Evolutionary conservation across 2,888 invertebrate species (phyloP).

Genomic region (Zelleria hepariella): DNA sequence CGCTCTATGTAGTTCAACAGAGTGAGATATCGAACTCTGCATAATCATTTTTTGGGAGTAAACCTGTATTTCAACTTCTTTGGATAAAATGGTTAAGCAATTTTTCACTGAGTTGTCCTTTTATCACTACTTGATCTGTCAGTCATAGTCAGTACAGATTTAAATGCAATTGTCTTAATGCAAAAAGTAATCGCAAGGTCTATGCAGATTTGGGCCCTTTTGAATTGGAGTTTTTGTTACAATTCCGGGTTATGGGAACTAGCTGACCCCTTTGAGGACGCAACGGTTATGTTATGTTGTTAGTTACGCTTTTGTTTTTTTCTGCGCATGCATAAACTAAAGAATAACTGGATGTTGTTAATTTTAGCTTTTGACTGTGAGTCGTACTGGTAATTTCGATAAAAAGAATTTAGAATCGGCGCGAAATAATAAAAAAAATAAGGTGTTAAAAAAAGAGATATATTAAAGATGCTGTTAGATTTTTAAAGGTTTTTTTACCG

Average conservation of each 20-base stretch:
- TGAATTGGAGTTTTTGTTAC: conserved; percentile 53
- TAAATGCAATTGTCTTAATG: conserved; percentile 46
- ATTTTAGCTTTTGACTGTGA: neutral
- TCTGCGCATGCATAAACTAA: conserved; percentile 9
- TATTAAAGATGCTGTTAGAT: too few species aligned
- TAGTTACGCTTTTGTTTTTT: conserved; percentile 38
- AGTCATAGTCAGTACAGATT: conserved; percentile 3
- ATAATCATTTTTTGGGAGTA: too few species aligned
- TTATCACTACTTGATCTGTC: neutral
- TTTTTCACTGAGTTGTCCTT: neutral
- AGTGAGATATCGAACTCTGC: too few species aligned
- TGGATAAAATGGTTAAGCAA: too few species aligned
- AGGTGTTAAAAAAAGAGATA: too few species aligned
- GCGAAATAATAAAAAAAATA: too few species aligned
- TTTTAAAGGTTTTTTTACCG: too few species aligned
- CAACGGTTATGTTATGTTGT: conserved; percentile 45
- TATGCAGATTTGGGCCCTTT: conserved; percentile 38
- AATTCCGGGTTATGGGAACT: conserved; percentile 45
- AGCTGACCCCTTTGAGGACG: conserved; percentile 52
- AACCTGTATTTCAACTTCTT: too few species aligned
- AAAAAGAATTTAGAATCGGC: too few species aligned
- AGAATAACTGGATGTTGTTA: neutral
- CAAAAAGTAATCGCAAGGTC: conserved; percentile 38
- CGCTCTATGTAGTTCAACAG: too few species aligned
- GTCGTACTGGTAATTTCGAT: too few species aligned